Conservation (phyloP, 1,140 invertebrate genomes). For the Heliconius nattereri region DNA sequence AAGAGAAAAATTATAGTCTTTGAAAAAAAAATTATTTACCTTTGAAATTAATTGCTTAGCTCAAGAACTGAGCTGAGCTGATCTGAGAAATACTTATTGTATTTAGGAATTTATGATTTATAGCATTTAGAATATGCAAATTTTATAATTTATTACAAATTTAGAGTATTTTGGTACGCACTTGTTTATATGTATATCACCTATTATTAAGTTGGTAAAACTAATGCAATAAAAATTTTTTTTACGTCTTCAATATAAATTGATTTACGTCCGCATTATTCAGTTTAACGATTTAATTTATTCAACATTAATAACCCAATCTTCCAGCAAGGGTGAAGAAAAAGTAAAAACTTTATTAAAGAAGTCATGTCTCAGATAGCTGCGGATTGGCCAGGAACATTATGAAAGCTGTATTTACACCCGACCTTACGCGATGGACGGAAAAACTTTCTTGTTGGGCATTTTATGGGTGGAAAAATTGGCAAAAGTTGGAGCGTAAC, state of each 20-base stretch:
- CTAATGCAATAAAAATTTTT: not conserved
- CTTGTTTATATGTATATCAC: too few species aligned
- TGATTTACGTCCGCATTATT: not conserved
- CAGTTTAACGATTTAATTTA: not conserved
- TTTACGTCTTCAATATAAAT: not conserved
- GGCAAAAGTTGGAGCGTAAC: conserved; percentile 78
- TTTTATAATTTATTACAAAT: too few species aligned
- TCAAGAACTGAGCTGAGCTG: too few species aligned
- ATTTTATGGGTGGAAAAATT: conserved; percentile 80
- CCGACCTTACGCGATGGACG: conserved; percentile 73
- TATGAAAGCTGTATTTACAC: conserved; percentile 80
- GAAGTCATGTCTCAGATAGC: conserved; percentile 59
- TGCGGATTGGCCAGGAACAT: conserved; percentile 74
- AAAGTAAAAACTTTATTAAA: conserved; percentile 64
- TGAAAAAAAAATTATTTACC: too few species aligned
- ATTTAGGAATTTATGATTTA: too few species aligned
- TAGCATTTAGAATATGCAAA: too few species aligned
- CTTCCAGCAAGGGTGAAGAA: conserved; percentile 43
- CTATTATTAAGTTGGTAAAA: too few species aligned
- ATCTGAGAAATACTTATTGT: too few species aligned
- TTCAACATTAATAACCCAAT: not conserved
- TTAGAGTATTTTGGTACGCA: too few species aligned
- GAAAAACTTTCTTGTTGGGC: conserved; percentile 74
- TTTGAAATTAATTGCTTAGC: too few species aligned
- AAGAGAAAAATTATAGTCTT: too few species aligned